phyloP scores from a whole-genome alignment of 2,797 vertebrate species.

The Cyclopterus lumpus region DNA sequence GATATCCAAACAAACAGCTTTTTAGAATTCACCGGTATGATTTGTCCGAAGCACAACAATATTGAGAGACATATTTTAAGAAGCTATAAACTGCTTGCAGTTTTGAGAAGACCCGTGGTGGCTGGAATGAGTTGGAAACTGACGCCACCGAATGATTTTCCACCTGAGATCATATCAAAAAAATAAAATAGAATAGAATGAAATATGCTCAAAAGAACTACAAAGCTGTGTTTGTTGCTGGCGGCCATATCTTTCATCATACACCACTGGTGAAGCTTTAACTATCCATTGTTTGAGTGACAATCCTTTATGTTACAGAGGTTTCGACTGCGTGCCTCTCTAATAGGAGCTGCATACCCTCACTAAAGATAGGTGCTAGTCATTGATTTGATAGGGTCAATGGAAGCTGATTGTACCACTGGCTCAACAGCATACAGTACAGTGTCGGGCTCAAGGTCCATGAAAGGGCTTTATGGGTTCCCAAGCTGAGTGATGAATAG shows the following conservation, averaged over 20 bases:
- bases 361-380: slow-evolving; percentile 6
- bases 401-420: slow-evolving; percentile 12
- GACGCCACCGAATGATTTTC: slow-evolving; percentile 3
- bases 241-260: not conserved
- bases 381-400: slow-evolving; percentile 16
- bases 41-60: not conserved
- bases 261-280: not conserved
- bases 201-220: not conserved
- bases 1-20: not conserved
- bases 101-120: not conserved
- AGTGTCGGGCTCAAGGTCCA: slow-evolving; percentile 6
- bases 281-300: not conserved
- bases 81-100: not conserved
- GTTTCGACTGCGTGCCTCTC: not conserved
- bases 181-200: no score
- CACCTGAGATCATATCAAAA: not conserved
- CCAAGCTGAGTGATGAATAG: not conserved
- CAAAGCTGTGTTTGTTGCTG: not conserved
- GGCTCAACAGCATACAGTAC: not conserved
- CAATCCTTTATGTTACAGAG: not conserved
- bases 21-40: not conserved
- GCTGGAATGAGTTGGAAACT: slow-evolving; percentile 1
- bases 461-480: not conserved
- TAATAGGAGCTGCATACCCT: slow-evolving; percentile 1
- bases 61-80: not conserved